Evolutionary conservation across 2,113 vertebrate genomes (phyloP).

Genomic region (Misgurnus mizolepis): DNA sequence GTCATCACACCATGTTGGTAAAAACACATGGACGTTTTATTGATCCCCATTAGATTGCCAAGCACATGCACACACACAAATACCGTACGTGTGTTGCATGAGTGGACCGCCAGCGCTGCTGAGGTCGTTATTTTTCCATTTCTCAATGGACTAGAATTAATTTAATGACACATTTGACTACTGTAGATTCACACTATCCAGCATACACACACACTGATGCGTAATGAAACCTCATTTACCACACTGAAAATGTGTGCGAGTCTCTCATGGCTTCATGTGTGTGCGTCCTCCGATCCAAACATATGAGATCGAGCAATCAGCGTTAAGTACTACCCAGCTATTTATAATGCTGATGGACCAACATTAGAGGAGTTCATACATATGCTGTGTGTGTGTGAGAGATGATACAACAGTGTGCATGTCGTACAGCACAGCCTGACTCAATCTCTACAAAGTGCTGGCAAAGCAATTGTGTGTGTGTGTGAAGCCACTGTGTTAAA

Average conservation of each 20-base stretch:
- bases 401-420: neutral
- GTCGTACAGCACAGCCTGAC: conserved; percentile 3
- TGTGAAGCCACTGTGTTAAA: neutral
- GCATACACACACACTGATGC: neutral
- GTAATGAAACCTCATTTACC: neutral
- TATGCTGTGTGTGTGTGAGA: neutral
- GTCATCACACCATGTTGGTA: neutral
- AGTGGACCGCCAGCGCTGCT: neutral
- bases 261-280: neutral
- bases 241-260: neutral
- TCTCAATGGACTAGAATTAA: conserved; percentile 23
- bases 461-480: conserved; percentile 20
- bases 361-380: neutral
- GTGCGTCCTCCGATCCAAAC: conserved; percentile 1
- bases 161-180: conserved; percentile 30
- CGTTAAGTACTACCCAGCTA: neutral
- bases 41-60: conserved; percentile 6
- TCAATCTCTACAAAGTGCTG: conserved; percentile 41
- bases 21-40: neutral
- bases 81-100: neutral
- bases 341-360: conserved; percentile 12
- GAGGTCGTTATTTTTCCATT: neutral
- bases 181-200: neutral
- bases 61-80: neutral
- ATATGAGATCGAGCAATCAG: conserved; percentile 4